Evolutionary conservation across 2,888 invertebrate genomes (phyloP), one percentile per base, ranked within the genome.

Genomic region (Synanthedon myopaeformis): DNA sequence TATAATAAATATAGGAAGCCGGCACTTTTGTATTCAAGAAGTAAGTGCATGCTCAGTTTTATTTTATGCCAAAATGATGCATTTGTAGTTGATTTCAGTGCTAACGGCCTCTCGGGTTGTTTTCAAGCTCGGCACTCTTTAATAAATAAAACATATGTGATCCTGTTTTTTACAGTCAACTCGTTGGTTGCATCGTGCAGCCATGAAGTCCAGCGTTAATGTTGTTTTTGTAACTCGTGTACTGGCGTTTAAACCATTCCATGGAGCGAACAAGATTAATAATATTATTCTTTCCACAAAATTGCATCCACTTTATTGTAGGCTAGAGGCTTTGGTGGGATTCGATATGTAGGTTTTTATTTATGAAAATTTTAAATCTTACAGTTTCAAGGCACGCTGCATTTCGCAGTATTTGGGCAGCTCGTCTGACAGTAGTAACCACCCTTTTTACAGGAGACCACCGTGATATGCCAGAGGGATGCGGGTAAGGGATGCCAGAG

Each of bases 81-180:
- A 58, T 58, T 58, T 57, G 56, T 54, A 56, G 57, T 55, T 48
- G 55, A 55, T 14, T 14, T 54, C 54, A 53, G 54, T 62, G 60
- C 50, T 57, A 62, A 63, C 56, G 62, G 60, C 58, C 59, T 57
- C 56, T 51, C 41, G 51, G 55, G 57, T 57, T 61, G 57, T 64
- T 64, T 62, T 58, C 58, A 57, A 59, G 58, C 58, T 52, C 55
- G 45, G 52, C 52, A 54, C 57, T 58, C 51, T 62, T 59, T 58
- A 61, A 62, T 66, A 59, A 64, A 63, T 64, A 61, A 63, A 62
- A 52, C 51, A 51, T 48, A 57, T 56, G 57, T 54, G 54, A 51
- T 59, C 57, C 55, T 61, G 61, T 62, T 60, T 60, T 63, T 60
- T 61, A 49, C 28, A 53, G 35, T 35, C 35, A 35, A 35, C 35